Conservation (phyloP, 1,140 invertebrate species). For the Nylanderia fulva region DNA sequence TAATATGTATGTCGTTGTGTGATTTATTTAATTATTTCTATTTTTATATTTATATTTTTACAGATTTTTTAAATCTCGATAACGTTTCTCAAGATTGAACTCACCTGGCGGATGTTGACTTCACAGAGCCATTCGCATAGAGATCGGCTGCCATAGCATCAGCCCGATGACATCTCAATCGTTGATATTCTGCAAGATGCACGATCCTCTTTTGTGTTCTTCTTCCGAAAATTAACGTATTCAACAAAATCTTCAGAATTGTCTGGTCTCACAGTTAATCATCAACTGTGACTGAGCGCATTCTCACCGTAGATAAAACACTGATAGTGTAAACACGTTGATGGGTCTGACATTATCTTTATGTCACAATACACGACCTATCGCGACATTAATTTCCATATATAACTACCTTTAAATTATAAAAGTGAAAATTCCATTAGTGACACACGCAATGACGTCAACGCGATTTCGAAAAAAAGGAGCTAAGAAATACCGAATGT, state of each 20-base stretch:
- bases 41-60: no score
- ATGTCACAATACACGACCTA: constrained; percentile 1
- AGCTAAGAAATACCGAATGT: constrained; percentile 1
- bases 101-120: constrained; percentile 77
- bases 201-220: neutral
- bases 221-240: neutral
- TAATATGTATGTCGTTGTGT: neutral
- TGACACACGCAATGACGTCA: neutral
- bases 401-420: neutral
- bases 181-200: neutral
- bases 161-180: constrained; percentile 48
- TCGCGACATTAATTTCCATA: neutral
- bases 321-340: neutral
- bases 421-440: neutral
- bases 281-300: constrained; percentile 46
- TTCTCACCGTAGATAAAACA: constrained; percentile 47
- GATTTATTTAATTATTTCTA: neutral
- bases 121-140: constrained; percentile 79
- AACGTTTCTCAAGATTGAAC: constrained; percentile 24
- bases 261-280: constrained; percentile 51
- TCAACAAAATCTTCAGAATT: neutral
- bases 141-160: constrained; percentile 81
- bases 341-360: constrained; percentile 26
- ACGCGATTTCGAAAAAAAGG: neutral
- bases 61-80: no score